Evolutionary conservation across 2,888 invertebrate species (phyloP).

Genomic region (Cryptocephalus primarius): DNA sequence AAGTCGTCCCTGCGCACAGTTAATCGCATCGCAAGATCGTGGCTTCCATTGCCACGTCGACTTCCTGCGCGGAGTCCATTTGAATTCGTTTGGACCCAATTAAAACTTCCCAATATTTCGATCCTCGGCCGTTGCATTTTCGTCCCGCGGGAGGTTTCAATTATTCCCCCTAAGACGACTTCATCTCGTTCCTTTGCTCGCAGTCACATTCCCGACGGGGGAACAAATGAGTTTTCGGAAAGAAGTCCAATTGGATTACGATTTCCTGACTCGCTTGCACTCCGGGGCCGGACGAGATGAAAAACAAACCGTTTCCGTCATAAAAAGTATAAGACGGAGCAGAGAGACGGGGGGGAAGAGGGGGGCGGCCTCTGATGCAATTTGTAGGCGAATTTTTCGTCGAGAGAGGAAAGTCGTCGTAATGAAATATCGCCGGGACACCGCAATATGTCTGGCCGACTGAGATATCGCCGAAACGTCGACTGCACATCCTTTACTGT

Average conservation of each 20-base stretch:
- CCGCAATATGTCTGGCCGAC: slow-evolving; percentile 16
- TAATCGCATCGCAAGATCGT: too few species aligned
- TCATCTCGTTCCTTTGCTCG: too few species aligned
- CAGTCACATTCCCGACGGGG: not conserved
- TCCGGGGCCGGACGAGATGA: slow-evolving; percentile 3
- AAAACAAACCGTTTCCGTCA: slow-evolving; percentile 5
- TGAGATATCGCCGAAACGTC: slow-evolving; percentile 6
- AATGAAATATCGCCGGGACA: slow-evolving; percentile 17
- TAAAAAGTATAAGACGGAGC: not conserved
- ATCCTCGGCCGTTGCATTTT: too few species aligned
- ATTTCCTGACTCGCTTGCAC: slow-evolving; percentile 1
- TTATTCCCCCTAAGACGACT: too few species aligned
- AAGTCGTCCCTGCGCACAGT: too few species aligned
- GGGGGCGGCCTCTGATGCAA: slow-evolving; percentile 9
- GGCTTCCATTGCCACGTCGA: too few species aligned
- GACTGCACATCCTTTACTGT: slow-evolving; percentile 2
- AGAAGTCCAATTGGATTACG: slow-evolving; percentile 5
- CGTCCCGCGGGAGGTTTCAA: too few species aligned
- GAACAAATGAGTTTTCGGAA: slow-evolving; percentile 2
- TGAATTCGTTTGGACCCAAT: too few species aligned
- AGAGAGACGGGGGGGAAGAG: slow-evolving; percentile 1
- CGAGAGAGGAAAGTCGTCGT: slow-evolving; percentile 7
- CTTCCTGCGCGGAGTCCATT: too few species aligned
- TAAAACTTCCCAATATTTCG: too few species aligned
- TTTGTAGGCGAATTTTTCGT: slow-evolving; percentile 16